Percentiles rank a stretch among this genome's conserved stretches.
Conservation (phyloP, 2,113 vertebrate species). For the Poeciliopsis turrubarensis region DNA sequence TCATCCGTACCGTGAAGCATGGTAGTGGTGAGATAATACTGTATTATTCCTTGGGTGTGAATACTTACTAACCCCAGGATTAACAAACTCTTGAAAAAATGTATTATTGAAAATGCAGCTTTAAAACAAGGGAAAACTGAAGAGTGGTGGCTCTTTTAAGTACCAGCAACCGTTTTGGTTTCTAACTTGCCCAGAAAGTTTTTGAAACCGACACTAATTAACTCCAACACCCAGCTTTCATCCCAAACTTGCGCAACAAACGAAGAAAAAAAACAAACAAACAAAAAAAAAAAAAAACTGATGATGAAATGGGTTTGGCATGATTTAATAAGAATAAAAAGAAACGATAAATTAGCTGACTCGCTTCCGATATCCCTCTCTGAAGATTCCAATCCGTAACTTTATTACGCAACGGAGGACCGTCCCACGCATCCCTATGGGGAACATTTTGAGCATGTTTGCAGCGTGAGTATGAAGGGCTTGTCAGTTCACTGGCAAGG, state of each 20-base stretch:
- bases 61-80: neutral
- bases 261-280: slow-evolving; percentile 52
- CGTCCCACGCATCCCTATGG: slow-evolving; percentile 34
- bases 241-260: slow-evolving; percentile 29
- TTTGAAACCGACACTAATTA: slow-evolving; percentile 3
- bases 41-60: neutral
- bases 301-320: slow-evolving; percentile 21
- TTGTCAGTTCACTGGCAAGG: slow-evolving; percentile 55
- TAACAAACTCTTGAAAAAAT: neutral
- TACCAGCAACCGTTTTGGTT: neutral
- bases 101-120: neutral
- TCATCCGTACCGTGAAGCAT: too few species aligned
- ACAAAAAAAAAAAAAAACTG: neutral
- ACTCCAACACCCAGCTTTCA: slow-evolving; percentile 14
- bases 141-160: neutral
- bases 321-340: slow-evolving; percentile 36
- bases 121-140: neutral
- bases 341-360: slow-evolving; percentile 25
- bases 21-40: too few species aligned
- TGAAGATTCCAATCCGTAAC: slow-evolving; percentile 41
- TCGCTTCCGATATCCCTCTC: slow-evolving; percentile 10
- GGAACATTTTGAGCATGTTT: slow-evolving; percentile 70
- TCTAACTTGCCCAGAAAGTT: slow-evolving; percentile 24
- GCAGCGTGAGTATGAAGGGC: slow-evolving; percentile 40
- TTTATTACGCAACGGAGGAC: slow-evolving; percentile 65